Evolutionary conservation across 2,888 invertebrate species (phyloP), one percentile per base, ranked within the genome.

Genomic region (Tenthredo scrophulariae): DNA sequence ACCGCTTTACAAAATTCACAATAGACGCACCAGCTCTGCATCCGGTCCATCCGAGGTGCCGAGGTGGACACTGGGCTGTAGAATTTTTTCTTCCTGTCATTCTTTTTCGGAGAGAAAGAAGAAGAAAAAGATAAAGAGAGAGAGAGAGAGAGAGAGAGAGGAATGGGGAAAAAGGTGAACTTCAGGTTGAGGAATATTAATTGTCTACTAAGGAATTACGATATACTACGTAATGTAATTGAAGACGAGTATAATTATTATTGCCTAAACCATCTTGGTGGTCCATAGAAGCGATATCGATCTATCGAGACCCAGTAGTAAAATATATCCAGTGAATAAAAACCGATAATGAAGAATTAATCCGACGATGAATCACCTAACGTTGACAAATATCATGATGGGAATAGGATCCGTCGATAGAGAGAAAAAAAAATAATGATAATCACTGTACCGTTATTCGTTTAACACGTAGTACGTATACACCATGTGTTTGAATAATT

Each of bases 221-320:
- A 80, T 62, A 62, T 80, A 62, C 62, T 80, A 62, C 40, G 80
- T 46, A 80, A 80, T 80, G 62, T 80, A 80, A 80, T 80, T 62
- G 62, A 80, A 80, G 80, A 80, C 80, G 80, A 77, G 77, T 80
- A 80, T 54, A 54, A 77, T 80, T 80, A 80, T 80, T 26, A 62
- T 62, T 80, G 10, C 62, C 62, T 7, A 13, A 50, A 58, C 80
- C 62, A 80, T 80, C 80, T 2, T 80, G 80, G 80, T 80, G 80
- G 80, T 80, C 80, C 80, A 9, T 5, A 40, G 80, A 22, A 62
- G n/a, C 54, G 80, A 80, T 80, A 80, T 80, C 80, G 80, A 80
- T 80, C 80, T 80, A 62, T 80, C 58, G 80, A 26, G 37, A 37
- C 22, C 80, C 40, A 5, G 29, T 40, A 26, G 40, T 80, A 62